Percentiles rank a stretch among this genome's conserved stretches.
Conservation (phyloP, 2,113 vertebrate species). For the Pelmatolapia mariae region DNA sequence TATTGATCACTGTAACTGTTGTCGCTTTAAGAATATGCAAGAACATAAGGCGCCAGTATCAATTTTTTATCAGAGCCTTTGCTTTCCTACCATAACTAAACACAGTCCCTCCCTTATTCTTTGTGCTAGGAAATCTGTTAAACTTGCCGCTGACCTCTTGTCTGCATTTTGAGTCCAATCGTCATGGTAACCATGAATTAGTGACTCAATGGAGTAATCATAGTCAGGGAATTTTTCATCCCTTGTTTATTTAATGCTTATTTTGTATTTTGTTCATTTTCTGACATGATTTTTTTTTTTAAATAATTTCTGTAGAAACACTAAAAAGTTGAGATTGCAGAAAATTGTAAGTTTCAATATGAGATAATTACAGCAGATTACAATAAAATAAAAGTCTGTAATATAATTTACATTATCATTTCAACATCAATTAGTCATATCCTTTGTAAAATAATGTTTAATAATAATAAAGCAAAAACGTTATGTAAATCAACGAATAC, state of each 20-base stretch:
- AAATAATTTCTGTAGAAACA: neutral
- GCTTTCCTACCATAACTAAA: neutral
- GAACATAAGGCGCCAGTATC: neutral
- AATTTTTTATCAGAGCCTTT: neutral
- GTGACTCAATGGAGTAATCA: neutral
- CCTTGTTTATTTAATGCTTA: neutral
- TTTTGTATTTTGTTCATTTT: too few relatives aligned
- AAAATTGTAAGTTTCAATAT: neutral
- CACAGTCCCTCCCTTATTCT: neutral
- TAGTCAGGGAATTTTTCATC: neutral
- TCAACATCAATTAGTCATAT: neutral
- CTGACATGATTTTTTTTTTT: too few relatives aligned
- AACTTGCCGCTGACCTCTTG: neutral
- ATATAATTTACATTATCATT: neutral
- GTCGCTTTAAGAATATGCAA: neutral
- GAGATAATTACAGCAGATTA: neutral
- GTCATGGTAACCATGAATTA: neutral
- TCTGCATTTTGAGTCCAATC: neutral
- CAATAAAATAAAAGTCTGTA: neutral
- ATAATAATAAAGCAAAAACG: accelerated
- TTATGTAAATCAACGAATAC: neutral
- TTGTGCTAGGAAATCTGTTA: neutral
- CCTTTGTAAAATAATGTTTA: neutral
- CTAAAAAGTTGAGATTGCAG: neutral
- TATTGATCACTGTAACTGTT: neutral